phyloP scores from a whole-genome alignment of 2,797 vertebrate species.

The Pantherophis alleghaniensis region DNA sequence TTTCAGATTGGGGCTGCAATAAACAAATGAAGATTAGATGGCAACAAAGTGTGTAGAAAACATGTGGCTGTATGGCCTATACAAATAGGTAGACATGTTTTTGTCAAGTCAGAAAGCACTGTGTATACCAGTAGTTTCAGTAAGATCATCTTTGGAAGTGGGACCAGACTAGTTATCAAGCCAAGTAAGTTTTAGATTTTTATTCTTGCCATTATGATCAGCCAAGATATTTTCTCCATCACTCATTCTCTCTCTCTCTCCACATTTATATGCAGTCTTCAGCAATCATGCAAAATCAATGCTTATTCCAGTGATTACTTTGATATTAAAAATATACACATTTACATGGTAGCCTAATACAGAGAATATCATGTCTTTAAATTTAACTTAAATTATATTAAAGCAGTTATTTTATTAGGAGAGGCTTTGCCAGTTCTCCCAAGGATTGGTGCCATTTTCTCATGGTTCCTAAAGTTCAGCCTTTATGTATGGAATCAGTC shows the following conservation, averaged over 20 bases:
- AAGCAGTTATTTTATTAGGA: not conserved
- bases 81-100: not conserved
- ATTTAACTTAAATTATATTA: not conserved
- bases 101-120: conserved; percentile 35
- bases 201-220: not conserved
- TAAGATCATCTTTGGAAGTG: conserved; percentile 48
- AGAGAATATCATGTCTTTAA: not conserved
- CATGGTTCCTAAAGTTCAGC: not conserved
- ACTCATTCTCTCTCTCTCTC: not conserved
- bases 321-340: not conserved
- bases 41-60: not conserved
- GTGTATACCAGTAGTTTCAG: not conserved
- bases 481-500: not conserved
- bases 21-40: not conserved
- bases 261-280: not conserved
- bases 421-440: not conserved
- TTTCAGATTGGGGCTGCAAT: not conserved
- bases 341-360: not conserved
- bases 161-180: conserved; percentile 43
- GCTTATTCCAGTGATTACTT: not conserved
- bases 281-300: not conserved
- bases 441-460: not conserved
- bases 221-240: not conserved
- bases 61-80: not conserved
- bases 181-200: conserved; percentile 43